A percentile compares a stretch with the other conserved stretches of the same genome.
Conservation (phyloP, 2,113 vertebrate species). For the Calidris pygmaea region DNA sequence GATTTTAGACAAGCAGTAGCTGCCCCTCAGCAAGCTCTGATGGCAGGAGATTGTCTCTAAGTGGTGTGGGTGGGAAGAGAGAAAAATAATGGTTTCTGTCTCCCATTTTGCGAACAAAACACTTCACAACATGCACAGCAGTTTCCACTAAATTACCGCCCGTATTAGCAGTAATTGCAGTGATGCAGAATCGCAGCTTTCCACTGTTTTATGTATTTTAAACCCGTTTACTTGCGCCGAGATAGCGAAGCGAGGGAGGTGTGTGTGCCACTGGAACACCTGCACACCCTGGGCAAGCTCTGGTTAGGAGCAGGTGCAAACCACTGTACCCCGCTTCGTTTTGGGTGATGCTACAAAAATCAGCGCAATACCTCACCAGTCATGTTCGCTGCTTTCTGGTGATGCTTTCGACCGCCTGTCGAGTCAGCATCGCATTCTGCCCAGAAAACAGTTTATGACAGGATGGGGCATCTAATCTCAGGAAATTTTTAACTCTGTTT, state of each 20-base stretch:
- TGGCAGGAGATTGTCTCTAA: background rate
- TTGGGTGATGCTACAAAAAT: background rate
- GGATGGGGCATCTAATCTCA: background rate
- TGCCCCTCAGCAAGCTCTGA: background rate
- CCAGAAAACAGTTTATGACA: fast-evolving
- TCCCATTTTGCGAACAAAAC: background rate
- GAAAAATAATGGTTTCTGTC: background rate
- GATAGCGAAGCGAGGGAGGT: fast-evolving
- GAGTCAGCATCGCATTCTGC: fast-evolving
- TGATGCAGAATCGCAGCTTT: background rate
- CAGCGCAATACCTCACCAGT: fast-evolving
- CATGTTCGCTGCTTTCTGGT: fast-evolving
- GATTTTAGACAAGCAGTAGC: background rate
- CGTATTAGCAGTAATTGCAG: background rate
- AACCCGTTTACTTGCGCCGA: fast-evolving
- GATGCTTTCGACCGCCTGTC: background rate
- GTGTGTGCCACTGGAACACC: background rate
- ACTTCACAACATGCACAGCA: background rate
- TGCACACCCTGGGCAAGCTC: background rate
- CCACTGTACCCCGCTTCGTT: fast-evolving
- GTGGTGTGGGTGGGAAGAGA: background rate
- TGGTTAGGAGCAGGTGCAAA: background rate
- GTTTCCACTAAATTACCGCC: background rate
- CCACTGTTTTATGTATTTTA: fast-evolving
- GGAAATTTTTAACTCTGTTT: background rate